phyloP scores from a whole-genome alignment of 2,113 vertebrate genomes.

The Hucho hucho region DNA sequence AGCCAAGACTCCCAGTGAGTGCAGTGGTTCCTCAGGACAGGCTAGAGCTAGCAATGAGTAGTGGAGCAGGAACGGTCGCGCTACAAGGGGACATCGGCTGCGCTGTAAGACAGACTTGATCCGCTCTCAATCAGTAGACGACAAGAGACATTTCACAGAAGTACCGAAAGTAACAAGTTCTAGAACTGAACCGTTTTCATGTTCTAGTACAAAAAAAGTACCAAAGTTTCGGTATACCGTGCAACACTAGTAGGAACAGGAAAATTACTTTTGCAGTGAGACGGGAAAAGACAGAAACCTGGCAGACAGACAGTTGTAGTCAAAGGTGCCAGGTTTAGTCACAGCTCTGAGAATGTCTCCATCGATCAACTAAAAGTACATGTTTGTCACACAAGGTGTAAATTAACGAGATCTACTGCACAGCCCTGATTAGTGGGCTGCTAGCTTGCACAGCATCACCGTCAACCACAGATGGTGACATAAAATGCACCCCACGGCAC shows the following conservation, averaged over 20 bases:
- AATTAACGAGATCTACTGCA: conserved; percentile 34
- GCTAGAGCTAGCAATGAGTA: no score
- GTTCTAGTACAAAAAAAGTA: no score
- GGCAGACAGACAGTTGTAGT: conserved; percentile 40
- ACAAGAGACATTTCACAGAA: no score
- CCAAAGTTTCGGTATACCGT: no score
- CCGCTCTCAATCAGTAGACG: no score
- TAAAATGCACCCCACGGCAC: not conserved
- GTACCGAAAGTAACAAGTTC: no score
- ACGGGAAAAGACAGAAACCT: conserved; percentile 13
- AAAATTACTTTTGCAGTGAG: not conserved
- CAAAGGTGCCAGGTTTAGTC: conserved; percentile 35
- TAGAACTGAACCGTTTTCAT: no score
- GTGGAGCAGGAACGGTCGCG: no score
- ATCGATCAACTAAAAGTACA: conserved; percentile 54
- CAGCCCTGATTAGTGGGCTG: not conserved
- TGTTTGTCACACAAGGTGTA: conserved; percentile 31
- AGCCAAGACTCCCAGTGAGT: no score
- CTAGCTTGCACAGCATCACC: not conserved
- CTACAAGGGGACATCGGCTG: no score
- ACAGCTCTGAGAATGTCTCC: conserved; percentile 28
- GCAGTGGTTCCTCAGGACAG: no score
- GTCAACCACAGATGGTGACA: not conserved
- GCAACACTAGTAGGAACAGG: conserved; percentile 30
- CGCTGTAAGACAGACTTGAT: no score